Conservation (phyloP, 1,140 invertebrate genomes). For the Spodoptera litura region DNA sequence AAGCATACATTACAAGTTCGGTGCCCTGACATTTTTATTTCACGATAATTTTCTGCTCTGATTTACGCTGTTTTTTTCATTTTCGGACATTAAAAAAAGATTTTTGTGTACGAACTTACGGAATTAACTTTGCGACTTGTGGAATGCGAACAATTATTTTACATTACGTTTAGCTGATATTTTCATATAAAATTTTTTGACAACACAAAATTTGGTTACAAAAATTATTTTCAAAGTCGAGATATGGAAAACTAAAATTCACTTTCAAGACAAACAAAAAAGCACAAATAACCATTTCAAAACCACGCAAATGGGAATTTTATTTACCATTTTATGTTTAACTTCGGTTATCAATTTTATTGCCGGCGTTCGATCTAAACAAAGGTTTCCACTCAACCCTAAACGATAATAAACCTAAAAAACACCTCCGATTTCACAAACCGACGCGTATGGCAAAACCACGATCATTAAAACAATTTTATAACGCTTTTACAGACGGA, state of each 20-base stretch:
- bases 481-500: slow-evolving; percentile 66
- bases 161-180: too few relatives aligned
- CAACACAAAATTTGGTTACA: not conserved
- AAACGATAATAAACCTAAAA: slow-evolving; percentile 79
- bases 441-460: slow-evolving; percentile 74
- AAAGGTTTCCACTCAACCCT: slow-evolving; percentile 80
- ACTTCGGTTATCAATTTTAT: slow-evolving; percentile 75
- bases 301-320: slow-evolving; percentile 51
- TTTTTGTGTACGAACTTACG: too few relatives aligned
- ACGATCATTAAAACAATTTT: slow-evolving; percentile 73
- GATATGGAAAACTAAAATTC: not conserved
- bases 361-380: slow-evolving; percentile 72
- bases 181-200: too few relatives aligned
- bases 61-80: too few relatives aligned
- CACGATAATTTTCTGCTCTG: not conserved
- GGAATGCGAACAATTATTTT: too few relatives aligned
- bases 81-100: too few relatives aligned
- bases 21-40: not conserved
- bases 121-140: too few relatives aligned
- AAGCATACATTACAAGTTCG: slow-evolving; percentile 22
- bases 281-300: slow-evolving; percentile 55
- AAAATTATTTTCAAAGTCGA: not conserved
- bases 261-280: slow-evolving; percentile 25
- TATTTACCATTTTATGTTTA: slow-evolving; percentile 64
- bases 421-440: slow-evolving; percentile 82